Conservation (phyloP, 2,797 vertebrate species). For the Synaphobranchus kaupii region DNA sequence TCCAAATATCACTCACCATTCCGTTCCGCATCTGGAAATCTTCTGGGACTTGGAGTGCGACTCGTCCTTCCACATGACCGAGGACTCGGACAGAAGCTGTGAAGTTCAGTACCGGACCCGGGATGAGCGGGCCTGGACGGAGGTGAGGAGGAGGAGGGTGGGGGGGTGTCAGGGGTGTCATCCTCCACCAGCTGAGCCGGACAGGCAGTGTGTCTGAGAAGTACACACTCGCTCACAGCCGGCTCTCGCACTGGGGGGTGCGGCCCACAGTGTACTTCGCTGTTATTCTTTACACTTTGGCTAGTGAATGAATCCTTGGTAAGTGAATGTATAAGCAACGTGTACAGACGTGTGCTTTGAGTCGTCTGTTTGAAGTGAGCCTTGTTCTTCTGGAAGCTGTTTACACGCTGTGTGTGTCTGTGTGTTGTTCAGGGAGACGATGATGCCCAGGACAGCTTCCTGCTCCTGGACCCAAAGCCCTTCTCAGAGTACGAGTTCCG, state of each 20-base stretch:
- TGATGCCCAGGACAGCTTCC: constrained; percentile 3
- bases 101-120: constrained; percentile 59
- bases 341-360: neutral
- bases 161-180: no score
- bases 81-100: constrained; percentile 50
- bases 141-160: no score
- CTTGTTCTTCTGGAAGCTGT: neutral
- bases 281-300: no score
- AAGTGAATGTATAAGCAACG: no score
- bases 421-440: constrained; percentile 35
- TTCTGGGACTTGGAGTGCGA: constrained; percentile 30
- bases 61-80: accelerated
- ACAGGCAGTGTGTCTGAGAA: no score
- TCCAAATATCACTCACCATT: constrained; percentile 44
- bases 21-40: constrained; percentile 51
- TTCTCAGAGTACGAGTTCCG: constrained; percentile 65
- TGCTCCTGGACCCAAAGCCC: constrained; percentile 47
- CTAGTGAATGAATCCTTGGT: no score
- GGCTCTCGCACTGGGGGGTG: no score
- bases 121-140: constrained; percentile 56
- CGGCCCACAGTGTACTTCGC: no score
- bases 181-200: no score
- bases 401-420: neutral
- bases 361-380: neutral
- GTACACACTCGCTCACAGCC: no score